Evolutionary conservation across 2,797 vertebrate genomes (phyloP).

Genomic region (Catharus ustulatus): DNA sequence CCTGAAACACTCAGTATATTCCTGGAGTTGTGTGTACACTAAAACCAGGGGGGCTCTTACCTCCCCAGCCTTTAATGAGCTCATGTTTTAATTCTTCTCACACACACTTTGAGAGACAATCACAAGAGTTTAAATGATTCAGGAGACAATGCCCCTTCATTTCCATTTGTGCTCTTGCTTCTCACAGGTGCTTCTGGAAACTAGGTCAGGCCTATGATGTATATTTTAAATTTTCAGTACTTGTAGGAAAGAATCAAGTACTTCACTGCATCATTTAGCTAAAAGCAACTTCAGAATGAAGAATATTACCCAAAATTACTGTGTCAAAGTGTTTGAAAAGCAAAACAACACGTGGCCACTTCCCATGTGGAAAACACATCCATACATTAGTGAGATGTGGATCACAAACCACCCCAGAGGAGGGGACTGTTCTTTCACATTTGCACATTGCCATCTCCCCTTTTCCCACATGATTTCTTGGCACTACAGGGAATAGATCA

Average conservation of each 20-base stretch:
- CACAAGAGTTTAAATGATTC: neutral
- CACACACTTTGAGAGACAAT: neutral
- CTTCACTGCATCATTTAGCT: neutral
- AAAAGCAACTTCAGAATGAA: neutral
- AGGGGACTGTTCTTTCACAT: neutral
- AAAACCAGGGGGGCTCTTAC: neutral
- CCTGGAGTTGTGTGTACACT: neutral
- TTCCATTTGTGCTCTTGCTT: neutral
- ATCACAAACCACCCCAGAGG: neutral
- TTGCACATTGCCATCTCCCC: neutral
- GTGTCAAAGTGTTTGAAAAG: neutral
- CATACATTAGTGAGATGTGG: neutral
- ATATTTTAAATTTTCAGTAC: slow-evolving; percentile 26
- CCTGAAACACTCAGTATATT: neutral
- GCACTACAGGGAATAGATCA: neutral
- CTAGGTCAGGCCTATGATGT: slow-evolving; percentile 37
- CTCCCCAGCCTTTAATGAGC: neutral
- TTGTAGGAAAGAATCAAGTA: neutral
- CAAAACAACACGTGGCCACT: neutral
- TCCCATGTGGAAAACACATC: neutral
- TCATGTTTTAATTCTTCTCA: neutral
- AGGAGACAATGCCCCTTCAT: neutral
- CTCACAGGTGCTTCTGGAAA: slow-evolving; percentile 6
- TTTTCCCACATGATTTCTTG: neutral
- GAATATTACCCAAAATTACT: neutral